Evolutionary conservation across 2,888 invertebrate genomes (phyloP), one percentile per base, ranked within the genome.

Genomic region (Sisyra terminalis): DNA sequence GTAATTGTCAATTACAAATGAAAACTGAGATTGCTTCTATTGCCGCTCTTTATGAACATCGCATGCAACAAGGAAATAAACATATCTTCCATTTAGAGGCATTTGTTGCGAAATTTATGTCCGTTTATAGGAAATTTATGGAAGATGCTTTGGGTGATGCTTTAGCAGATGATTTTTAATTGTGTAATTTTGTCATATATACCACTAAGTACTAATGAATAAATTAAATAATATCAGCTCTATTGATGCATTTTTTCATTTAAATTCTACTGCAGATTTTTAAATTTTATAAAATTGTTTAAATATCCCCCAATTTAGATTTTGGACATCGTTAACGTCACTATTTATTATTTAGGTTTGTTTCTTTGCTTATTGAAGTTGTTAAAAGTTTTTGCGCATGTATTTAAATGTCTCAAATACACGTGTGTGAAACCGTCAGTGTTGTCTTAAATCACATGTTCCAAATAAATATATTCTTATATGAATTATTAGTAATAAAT

Each of bases 71-170:
- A 43, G 97, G 97, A 13, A 87, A 84, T 52, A 97, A 97, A 63
- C 77, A 85, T 15, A 94, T 98, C 53, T 94, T 92, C 56, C 97
- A 98, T 60, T 67, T 98, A 42, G 98, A 98, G 64, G 94, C 94
- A 2, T 98, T 98, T 67, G 82, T 94, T 39, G 92, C 92, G 1
- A 84, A 86, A 52, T 96, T 96, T 59, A 97, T 98, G 97, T 75
- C 81, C 29, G 78, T 90, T 50, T 94, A 93, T 58, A 87, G 89
- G 55, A 78, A 81, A 52, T 92, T 85, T 58, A 71, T 89, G 58
- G 85, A 86, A 57, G 78, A 80, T 52, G 71, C 73, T 15, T 56
- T 79, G 50, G 71, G 68, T 43, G 75, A 66, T 53, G 69, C 65
- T 39, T 5, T 24, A 7, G 24, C 5, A 24, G 24, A 24, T 24